phyloP scores from a whole-genome alignment of 2,888 invertebrate genomes.

The Ectemnius lituratus region DNA sequence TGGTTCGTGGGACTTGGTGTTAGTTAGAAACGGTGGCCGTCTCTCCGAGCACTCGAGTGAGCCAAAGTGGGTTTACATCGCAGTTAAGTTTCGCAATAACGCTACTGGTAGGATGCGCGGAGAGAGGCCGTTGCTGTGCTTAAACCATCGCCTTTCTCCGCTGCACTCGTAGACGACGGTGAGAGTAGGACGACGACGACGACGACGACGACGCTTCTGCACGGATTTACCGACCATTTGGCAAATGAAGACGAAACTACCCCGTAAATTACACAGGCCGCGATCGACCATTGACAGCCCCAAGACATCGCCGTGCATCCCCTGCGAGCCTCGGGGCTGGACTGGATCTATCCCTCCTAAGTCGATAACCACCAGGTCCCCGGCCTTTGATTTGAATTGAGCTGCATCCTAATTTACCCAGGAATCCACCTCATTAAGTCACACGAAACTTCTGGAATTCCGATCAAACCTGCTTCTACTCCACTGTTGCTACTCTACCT shows the following conservation, averaged over 20 bases:
- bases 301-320: conserved; percentile 17
- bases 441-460: too few relatives aligned
- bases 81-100: conserved; percentile 65
- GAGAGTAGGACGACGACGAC: conserved; percentile 22
- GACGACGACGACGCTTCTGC: conserved; percentile 18
- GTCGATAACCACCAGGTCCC: background rate
- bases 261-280: conserved; percentile 60
- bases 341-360: conserved; percentile 15
- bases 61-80: conserved; percentile 64
- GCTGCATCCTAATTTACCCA: background rate
- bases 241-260: conserved; percentile 70
- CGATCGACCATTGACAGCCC: conserved; percentile 46
- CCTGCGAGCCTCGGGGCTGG: conserved; percentile 14
- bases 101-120: conserved; percentile 29
- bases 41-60: conserved; percentile 5
- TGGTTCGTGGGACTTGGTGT: conserved; percentile 45
- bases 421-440: conserved; percentile 4
- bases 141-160: conserved; percentile 47
- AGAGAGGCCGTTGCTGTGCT: conserved; percentile 28
- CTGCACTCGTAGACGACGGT: conserved; percentile 42
- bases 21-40: conserved; percentile 50
- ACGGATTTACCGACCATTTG: conserved; percentile 69
- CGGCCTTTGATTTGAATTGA: background rate
- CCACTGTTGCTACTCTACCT: too few relatives aligned
- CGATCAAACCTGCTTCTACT: too few relatives aligned